These are phyloP conservation scores for Aulostomus chinensis DNA, from an alignment of 2,797 vertebrate species.

Conservation along the genomic window DNA sequence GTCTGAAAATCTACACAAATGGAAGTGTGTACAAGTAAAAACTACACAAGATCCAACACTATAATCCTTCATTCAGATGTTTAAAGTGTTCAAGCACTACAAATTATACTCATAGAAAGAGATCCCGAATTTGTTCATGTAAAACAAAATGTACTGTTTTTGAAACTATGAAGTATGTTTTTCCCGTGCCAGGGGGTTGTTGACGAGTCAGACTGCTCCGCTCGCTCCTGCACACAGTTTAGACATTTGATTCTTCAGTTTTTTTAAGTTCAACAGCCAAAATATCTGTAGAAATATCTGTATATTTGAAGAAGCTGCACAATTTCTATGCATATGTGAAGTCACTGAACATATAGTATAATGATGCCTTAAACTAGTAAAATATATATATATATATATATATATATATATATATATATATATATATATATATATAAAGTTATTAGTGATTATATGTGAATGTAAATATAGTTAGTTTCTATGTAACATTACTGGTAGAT, in stretches of 20 bases:
- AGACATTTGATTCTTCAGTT: too few relatives aligned
- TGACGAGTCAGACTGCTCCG: too few relatives aligned
- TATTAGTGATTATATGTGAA: too few relatives aligned
- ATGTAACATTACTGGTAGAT: conserved; percentile 39
- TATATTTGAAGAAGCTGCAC: conserved; percentile 29
- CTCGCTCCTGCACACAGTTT: too few relatives aligned
- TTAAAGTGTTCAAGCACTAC: too few relatives aligned
- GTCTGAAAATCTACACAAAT: too few relatives aligned
- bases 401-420: too few relatives aligned
- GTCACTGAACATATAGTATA: conserved; percentile 27
- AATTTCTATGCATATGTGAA: conserved; percentile 59
- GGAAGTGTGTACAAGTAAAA: conserved; percentile 4
- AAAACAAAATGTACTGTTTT: conserved; percentile 2
- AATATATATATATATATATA: not conserved
- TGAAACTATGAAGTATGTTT: conserved; percentile 1
- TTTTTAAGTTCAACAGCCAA: conserved; percentile 1
- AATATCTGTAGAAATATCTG: conserved; percentile 5
- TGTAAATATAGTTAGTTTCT: too few relatives aligned
- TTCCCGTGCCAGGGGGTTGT: not conserved
- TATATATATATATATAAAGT: too few relatives aligned
- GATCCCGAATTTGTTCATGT: conserved; percentile 8
- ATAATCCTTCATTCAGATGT: too few relatives aligned
- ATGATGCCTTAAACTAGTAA: conserved; percentile 41
- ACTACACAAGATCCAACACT: conserved; percentile 2
- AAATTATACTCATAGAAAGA: not conserved